Evolutionary conservation across 1,140 invertebrate genomes (phyloP), one percentile per base, ranked within the genome.

Genomic region (Saccostrea echinata): DNA sequence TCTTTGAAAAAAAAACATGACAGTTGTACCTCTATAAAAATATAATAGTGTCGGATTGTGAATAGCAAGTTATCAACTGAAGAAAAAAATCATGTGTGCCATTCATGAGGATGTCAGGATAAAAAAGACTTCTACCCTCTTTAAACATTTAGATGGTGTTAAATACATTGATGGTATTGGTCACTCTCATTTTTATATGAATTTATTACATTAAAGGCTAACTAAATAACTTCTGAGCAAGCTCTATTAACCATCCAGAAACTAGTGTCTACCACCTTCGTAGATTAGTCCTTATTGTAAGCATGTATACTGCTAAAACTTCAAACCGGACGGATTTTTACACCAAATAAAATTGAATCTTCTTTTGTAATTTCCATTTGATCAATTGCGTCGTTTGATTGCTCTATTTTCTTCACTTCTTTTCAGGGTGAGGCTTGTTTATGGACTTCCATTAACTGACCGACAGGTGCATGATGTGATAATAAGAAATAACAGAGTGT

Each of bases 391-490:
- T n/a, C 35, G 6, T 43, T 9, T 43, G 43, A 43, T 43, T 8
- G 43, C 1, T 43, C 9, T 43, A 43, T 2, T 43, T 43, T 43
- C 35, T 43, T 43, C 43, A 8, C 43, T 21, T 9, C 9, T 76
- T 68, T 76, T 16, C 13, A 76, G 68, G 68, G 68, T 16, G 68
- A 76, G 30, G 68, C 68, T 76, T 76, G 68, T 16, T 27, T 76
- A 33, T 16, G 27, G 30, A 30, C 68, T 30, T 76, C 68, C 24
- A 76, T 76, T 30, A 76, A 30, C 27, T 76, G 68, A 61, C 55
- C 4, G 55, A 61, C 18, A 21, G 16, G 55, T 21, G 21, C 55
- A 18, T 6, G 18, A 6, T 30, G 24, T 33, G 68, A 76, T 33
- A 76, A 27, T 30, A 27, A 76, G 57, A 21, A 64, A 21, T 6